These are phyloP conservation scores for Poeciliopsis prolifica DNA, from an alignment of 2,113 vertebrate species.

Conservation along the genomic window DNA sequence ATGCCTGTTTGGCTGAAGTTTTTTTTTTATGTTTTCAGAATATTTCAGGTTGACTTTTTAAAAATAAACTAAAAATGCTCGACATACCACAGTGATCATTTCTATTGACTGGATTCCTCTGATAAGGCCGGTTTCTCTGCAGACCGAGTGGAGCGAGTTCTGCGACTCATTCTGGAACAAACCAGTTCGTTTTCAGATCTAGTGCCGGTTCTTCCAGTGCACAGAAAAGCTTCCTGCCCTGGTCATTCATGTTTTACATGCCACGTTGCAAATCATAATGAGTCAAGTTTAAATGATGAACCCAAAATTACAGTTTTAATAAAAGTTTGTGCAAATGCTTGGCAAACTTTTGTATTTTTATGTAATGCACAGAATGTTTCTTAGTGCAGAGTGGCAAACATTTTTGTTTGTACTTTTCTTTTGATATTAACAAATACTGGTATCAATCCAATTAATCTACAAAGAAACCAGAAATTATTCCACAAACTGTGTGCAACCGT, in stretches of 20 bases:
- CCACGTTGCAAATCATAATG: neutral
- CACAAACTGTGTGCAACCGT: neutral
- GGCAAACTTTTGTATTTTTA: neutral
- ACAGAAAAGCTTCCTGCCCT: conserved; percentile 7
- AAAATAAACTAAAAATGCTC: conserved; percentile 31
- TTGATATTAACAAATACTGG: no score
- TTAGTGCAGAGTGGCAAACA: neutral
- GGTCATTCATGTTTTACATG: neutral
- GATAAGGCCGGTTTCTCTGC: conserved; percentile 4
- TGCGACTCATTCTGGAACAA: conserved; percentile 22
- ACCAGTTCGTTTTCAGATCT: conserved; percentile 14
- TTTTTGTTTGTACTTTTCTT: neutral
- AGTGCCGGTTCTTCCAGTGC: conserved; percentile 6
- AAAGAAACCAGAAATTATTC: neutral
- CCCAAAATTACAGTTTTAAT: neutral
- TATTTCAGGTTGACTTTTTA: neutral
- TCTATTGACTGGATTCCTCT: conserved; percentile 25
- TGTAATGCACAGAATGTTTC: neutral
- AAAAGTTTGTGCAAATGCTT: neutral
- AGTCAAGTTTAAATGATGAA: neutral
- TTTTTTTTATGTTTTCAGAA: neutral
- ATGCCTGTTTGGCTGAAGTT: conserved; percentile 15
- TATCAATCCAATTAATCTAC: neutral
- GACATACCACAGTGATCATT: conserved; percentile 4
- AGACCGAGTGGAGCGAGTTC: conserved; percentile 52